Evolutionary conservation across 2,113 vertebrate species (phyloP).

Genomic region (Herpetotheres cachinnans): DNA sequence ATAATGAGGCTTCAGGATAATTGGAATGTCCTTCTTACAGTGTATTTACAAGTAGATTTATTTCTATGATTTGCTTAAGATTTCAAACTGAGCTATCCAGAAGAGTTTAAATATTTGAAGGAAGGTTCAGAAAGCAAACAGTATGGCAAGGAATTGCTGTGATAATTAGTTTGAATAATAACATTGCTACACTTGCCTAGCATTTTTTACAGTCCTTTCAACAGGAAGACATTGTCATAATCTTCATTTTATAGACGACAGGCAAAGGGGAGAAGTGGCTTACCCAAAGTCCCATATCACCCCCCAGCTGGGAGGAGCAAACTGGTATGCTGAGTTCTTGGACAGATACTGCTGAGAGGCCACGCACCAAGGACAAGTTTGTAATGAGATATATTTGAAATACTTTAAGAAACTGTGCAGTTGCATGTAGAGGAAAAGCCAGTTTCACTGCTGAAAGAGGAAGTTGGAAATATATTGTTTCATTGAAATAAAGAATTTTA

Average conservation of each 20-base stretch:
- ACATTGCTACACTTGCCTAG: not conserved
- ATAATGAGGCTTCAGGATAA: not conserved
- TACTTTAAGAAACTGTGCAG: not conserved
- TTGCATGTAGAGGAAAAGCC: not conserved
- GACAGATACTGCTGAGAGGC: not conserved
- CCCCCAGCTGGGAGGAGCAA: not conserved
- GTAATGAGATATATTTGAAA: not conserved
- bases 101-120: conserved; percentile 32
- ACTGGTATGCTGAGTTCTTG: not conserved
- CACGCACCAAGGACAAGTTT: not conserved
- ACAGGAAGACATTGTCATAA: not conserved
- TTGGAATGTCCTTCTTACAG: not conserved
- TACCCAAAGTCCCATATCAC: not conserved
- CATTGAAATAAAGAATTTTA: not conserved
- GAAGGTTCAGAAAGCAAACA: conserved; percentile 21
- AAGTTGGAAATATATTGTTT: not conserved
- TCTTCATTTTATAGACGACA: not conserved
- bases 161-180: conserved; percentile 22
- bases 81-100: not conserved
- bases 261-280: not conserved
- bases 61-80: not conserved
- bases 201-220: not conserved
- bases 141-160: not conserved
- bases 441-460: not conserved
- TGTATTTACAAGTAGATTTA: not conserved